Evolutionary conservation across 2,797 vertebrate genomes (phyloP), one percentile per base, ranked within the genome.

Genomic region (Urosaurus nigricauda): DNA sequence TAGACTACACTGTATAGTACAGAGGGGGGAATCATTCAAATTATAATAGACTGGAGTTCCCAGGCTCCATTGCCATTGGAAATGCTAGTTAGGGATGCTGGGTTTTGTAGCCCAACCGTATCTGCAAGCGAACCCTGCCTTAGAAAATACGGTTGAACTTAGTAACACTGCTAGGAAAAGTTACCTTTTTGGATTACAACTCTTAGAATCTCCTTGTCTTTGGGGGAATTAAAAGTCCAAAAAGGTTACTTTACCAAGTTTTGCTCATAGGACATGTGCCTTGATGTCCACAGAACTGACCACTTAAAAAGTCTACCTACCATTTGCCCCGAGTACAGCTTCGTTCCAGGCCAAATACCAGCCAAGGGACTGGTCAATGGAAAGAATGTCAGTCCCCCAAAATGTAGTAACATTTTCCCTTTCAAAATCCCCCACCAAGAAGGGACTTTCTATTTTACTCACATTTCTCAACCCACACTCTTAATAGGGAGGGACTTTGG

Each of bases 301-400:
- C 35, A n/a, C 32, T 19, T 89, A 92, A 51, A 92, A 87, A 90
- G 92, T 89, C 68, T 87, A 43, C 92, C 91, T 92, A 79, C 85
- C 81, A 87, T 86, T 90, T 7, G 29, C 19, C 91, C 85, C 90
- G 84, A 89, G 51, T 81, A 80, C 84, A 87, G 70, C 87, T 87
- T 87, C 89, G 78, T 80, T 92, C 85, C 68, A 2, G 87, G 87
- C 86, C 88, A 87, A 94, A 96, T 96, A 94, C 95, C 95, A 95
- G 92, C 53, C 0, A 1, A 94, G 95, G 96, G 96, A 94, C 96
- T 13, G 95, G 95, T 91, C 94, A 92, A 89, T 96, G 96, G 96
- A 96, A 96, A 96, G 96, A 96, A 96, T 96, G 94, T 93, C 90
- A 88, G 95, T 89, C 87, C 65, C 53, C 43, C 92, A 94, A 93